Conservation (phyloP, 1,140 invertebrate genomes). For the Drosophila albomicans region DNA sequence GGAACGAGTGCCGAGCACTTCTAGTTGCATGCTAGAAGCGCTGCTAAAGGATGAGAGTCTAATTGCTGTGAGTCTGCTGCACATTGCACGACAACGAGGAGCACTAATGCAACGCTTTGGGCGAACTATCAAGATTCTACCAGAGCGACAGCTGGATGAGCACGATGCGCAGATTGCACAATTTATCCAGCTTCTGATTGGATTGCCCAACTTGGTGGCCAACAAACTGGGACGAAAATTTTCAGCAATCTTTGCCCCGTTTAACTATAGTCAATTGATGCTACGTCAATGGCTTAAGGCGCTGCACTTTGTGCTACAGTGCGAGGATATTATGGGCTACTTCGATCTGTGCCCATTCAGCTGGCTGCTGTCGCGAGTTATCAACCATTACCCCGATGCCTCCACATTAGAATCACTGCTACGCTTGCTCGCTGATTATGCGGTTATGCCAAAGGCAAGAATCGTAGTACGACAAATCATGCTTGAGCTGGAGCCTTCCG, state of each 20-base stretch:
- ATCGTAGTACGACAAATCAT: slow-evolving; percentile 77
- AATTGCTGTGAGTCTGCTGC: slow-evolving; percentile 58
- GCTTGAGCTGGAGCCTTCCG: slow-evolving; percentile 80
- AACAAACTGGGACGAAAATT: slow-evolving; percentile 87
- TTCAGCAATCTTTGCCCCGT: slow-evolving; percentile 86
- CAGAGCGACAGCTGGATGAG: slow-evolving; percentile 58
- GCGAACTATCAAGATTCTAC: slow-evolving; percentile 57
- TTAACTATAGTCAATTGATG: slow-evolving; percentile 87
- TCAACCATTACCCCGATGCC: slow-evolving; percentile 85
- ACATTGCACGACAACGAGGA: slow-evolving; percentile 55
- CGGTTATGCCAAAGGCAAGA: slow-evolving; percentile 26
- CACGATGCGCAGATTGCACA: slow-evolving; percentile 71
- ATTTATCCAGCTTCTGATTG: slow-evolving; percentile 87
- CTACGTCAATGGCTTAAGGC: slow-evolving; percentile 87
- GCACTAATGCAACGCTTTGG: slow-evolving; percentile 55
- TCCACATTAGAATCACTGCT: slow-evolving; percentile 62
- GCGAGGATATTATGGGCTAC: slow-evolving; percentile 58
- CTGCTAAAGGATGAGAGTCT: slow-evolving; percentile 63
- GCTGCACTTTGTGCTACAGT: slow-evolving; percentile 86
- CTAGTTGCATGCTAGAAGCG: slow-evolving; percentile 31
- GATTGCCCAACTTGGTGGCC: slow-evolving; percentile 88
- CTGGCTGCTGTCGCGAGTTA: slow-evolving; percentile 87
- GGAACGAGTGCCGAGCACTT: slow-evolving; percentile 28
- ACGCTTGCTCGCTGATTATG: slow-evolving; percentile 84
- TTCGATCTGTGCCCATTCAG: slow-evolving; percentile 86